Evolutionary conservation across 2,113 vertebrate species (phyloP).

Genomic region (Catharus minimus): DNA sequence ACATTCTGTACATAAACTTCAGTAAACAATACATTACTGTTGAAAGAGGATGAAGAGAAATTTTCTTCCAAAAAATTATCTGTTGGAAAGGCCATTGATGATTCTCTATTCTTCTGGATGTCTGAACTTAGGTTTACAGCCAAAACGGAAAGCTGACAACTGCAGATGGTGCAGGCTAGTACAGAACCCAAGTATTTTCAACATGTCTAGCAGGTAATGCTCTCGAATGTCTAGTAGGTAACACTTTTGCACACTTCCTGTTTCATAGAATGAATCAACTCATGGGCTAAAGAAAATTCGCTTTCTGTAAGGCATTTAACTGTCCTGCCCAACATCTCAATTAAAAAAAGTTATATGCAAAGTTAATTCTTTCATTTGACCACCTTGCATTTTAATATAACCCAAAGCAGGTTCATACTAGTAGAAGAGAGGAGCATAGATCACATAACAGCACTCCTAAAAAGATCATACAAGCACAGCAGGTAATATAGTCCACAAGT

Average conservation of each 20-base stretch:
- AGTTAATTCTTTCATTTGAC: neutral
- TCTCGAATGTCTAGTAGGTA: conserved; percentile 19
- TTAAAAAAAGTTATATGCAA: neutral
- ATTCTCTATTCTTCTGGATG: conserved; percentile 38
- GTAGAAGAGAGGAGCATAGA: neutral
- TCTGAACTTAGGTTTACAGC: conserved; percentile 43
- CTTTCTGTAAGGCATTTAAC: neutral
- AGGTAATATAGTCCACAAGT: neutral
- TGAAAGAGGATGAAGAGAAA: conserved; percentile 46
- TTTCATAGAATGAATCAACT: conserved; percentile 30
- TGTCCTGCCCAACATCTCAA: neutral
- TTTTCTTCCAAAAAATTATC: conserved; percentile 51
- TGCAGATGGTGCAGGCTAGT: conserved; percentile 38
- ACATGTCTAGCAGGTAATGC: neutral
- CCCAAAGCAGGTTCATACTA: neutral
- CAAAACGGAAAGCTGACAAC: conserved; percentile 47
- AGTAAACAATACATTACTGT: conserved; percentile 68
- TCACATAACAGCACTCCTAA: neutral
- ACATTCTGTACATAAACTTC: conserved; percentile 73
- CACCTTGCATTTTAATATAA: neutral
- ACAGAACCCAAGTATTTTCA: conserved; percentile 20
- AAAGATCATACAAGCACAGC: neutral
- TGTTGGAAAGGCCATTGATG: conserved; percentile 28
- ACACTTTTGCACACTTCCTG: neutral
- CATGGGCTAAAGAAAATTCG: neutral